These are phyloP conservation scores for Alligator mississippiensis DNA, from an alignment of 2,113 vertebrate genomes.

Conservation along the genomic window DNA sequence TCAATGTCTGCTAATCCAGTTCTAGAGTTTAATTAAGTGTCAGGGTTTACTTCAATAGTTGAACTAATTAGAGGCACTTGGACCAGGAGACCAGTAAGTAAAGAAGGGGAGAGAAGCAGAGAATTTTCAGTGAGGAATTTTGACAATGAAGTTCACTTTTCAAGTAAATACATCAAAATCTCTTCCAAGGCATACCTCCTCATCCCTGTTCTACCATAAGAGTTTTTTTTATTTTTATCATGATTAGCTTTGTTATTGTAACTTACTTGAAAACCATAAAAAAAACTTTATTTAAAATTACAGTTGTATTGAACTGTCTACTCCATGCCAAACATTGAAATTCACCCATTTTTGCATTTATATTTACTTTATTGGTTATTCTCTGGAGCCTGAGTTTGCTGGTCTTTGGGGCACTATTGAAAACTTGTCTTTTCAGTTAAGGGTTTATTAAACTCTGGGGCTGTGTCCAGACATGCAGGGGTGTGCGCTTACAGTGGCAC, in stretches of 20 bases:
- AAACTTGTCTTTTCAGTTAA: not conserved
- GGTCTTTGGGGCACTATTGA: not conserved
- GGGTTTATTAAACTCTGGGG: not conserved
- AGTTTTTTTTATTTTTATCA: not conserved
- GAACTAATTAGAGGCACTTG: not conserved
- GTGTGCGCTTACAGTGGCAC: too few species aligned
- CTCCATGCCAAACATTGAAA: not conserved
- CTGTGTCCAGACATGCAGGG: too few species aligned
- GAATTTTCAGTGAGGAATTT: not conserved
- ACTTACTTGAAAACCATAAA: not conserved
- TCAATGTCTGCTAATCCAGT: slow-evolving; percentile 26
- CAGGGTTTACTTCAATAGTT: not conserved
- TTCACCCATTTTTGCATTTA: not conserved
- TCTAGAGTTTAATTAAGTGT: slow-evolving; percentile 25
- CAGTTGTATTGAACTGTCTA: not conserved
- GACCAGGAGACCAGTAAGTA: slow-evolving; percentile 28
- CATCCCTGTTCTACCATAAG: not conserved
- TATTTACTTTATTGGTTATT: not conserved
- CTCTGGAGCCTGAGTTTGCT: not conserved
- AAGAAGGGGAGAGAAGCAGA: not conserved
- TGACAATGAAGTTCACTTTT: not conserved
- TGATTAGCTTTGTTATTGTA: not conserved
- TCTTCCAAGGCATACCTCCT: not conserved
- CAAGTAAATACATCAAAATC: not conserved
- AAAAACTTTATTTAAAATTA: not conserved